Percentiles rank a stretch among this genome's conserved stretches.
Conservation (phyloP, 2,888 invertebrate species). For the Drosophila borealis region DNA sequence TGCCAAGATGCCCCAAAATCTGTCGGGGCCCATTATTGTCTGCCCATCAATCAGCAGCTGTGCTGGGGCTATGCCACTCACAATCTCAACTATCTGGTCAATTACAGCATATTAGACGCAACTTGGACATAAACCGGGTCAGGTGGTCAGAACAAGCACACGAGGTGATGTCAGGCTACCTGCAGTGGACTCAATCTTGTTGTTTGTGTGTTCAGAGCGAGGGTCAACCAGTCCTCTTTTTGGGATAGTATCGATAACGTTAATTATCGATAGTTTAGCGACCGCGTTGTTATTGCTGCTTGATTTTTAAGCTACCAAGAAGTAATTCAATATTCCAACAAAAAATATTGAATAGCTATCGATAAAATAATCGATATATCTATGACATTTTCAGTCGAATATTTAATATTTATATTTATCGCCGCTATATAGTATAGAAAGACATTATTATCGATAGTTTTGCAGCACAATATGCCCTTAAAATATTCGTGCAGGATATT, state of each 20-base stretch:
- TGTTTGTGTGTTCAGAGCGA: not conserved
- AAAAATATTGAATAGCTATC: no score
- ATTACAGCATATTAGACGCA: constrained; percentile 34
- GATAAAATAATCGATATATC: not conserved
- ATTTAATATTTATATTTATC: no score
- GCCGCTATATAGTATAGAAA: no score
- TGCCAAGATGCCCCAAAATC: constrained; percentile 21
- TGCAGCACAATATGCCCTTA: no score
- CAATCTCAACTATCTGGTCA: constrained; percentile 27
- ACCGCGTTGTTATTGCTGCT: not conserved
- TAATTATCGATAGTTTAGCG: not conserved
- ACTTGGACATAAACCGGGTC: constrained; percentile 2
- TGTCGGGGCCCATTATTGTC: constrained; percentile 31
- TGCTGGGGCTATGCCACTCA: not conserved
- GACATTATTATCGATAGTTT: no score
- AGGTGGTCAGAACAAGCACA: not conserved
- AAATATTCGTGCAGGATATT: not conserved
- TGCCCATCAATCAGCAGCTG: constrained; percentile 32
- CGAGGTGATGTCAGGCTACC: not conserved
- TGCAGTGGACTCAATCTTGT: constrained; percentile 5
- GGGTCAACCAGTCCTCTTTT: not conserved
- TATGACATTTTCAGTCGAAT: not conserved
- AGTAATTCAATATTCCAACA: not conserved
- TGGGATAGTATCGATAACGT: not conserved
- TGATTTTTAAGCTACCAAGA: not conserved